Evolutionary conservation across 2,113 vertebrate species (phyloP).

Genomic region (Scomber scombrus): DNA sequence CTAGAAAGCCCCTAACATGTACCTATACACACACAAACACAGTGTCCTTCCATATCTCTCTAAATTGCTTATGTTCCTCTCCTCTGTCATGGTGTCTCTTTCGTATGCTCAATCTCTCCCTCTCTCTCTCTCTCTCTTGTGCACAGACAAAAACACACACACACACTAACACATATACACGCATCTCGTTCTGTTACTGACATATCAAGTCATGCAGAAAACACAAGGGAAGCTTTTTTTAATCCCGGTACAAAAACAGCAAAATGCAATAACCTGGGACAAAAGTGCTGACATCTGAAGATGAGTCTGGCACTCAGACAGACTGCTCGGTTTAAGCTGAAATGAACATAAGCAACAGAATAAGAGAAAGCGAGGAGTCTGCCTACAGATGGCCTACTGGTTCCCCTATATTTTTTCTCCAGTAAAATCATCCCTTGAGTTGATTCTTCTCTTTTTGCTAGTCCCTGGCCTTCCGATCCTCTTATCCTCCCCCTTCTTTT

Average conservation of each 20-base stretch:
- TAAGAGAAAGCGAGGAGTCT: neutral
- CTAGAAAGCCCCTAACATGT: neutral
- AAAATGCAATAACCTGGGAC: slow-evolving; percentile 69
- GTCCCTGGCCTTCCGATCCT: slow-evolving; percentile 14
- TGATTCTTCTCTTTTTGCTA: neutral
- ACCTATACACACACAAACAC: neutral
- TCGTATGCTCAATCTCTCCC: slow-evolving; percentile 29
- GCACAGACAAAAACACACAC: neutral
- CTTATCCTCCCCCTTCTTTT: slow-evolving; percentile 10
- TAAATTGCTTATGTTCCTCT: slow-evolving; percentile 25
- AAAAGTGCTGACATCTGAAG: slow-evolving; percentile 70
- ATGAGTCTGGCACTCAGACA: slow-evolving; percentile 39
- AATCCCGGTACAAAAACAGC: slow-evolving; percentile 53
- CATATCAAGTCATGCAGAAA: slow-evolving; percentile 67
- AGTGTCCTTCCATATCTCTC: neutral
- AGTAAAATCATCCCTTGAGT: neutral
- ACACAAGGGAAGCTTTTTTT: slow-evolving; percentile 57
- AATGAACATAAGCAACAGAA: slow-evolving; percentile 48
- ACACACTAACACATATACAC: neutral
- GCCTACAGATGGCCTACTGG: slow-evolving; percentile 19
- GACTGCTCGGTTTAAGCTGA: slow-evolving; percentile 26
- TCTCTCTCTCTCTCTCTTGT: neutral
- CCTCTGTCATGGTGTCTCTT: slow-evolving; percentile 30
- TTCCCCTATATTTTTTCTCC: neutral
- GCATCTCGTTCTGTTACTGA: slow-evolving; percentile 49